Percentiles rank a stretch among this genome's conserved stretches.
phyloP scores from a whole-genome alignment of 2,797 vertebrate genomes.

The Kryptolebias ocellatus region DNA sequence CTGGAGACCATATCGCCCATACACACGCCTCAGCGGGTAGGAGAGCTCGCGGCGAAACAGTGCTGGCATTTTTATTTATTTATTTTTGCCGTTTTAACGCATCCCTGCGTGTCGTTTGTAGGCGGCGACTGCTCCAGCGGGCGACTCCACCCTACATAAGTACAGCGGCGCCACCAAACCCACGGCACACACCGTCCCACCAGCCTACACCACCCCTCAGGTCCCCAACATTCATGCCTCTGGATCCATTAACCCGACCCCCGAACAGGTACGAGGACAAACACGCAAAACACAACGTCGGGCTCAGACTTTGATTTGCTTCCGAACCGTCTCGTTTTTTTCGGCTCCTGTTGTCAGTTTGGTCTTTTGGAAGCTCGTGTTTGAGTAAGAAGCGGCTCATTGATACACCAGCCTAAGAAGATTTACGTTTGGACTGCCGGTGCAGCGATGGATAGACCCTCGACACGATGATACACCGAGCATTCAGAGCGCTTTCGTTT shows the following conservation, averaged over 20 bases:
- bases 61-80: not conserved
- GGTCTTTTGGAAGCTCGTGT: not conserved
- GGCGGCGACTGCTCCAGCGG: constrained; percentile 86
- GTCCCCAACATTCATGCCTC: constrained; percentile 84
- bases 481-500: no score
- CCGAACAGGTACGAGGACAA: constrained; percentile 89
- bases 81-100: not conserved
- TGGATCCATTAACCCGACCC: constrained; percentile 91
- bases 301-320: not conserved
- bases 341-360: not conserved
- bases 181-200: constrained; percentile 76
- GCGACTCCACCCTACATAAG: constrained; percentile 86
- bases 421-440: no score
- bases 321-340: not conserved
- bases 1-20: constrained; percentile 95
- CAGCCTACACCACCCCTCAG: constrained; percentile 82
- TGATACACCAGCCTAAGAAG: not conserved
- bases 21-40: constrained; percentile 94
- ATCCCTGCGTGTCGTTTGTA: constrained; percentile 30
- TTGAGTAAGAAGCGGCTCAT: not conserved
- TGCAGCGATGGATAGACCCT: no score
- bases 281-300: not conserved
- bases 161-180: constrained; percentile 79
- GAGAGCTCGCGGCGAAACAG: constrained; percentile 14
- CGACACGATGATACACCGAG: no score